Percentiles rank a stretch among this genome's conserved stretches.
These are phyloP conservation scores for Acrocephalus arundinaceus DNA, from an alignment of 2,113 vertebrate genomes.

Conservation along the genomic window DNA sequence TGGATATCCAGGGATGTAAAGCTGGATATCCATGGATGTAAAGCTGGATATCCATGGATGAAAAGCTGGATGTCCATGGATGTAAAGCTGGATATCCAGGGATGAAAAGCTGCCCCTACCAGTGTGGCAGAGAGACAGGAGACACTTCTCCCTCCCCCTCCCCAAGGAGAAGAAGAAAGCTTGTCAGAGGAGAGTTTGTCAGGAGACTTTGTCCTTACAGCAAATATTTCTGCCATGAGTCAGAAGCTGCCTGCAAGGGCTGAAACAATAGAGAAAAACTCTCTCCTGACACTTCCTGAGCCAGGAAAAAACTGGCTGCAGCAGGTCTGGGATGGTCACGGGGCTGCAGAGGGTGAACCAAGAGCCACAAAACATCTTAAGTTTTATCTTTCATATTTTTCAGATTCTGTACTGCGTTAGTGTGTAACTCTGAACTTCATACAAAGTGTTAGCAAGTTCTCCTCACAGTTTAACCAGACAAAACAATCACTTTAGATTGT, in stretches of 20 bases:
- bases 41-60: not conserved
- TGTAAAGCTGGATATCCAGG: too few species aligned
- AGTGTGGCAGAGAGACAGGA: accelerated
- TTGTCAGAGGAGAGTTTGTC: too few species aligned
- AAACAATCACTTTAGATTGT: not conserved
- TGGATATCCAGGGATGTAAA: not conserved
- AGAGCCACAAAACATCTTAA: not conserved
- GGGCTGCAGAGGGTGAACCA: not conserved
- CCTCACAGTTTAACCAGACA: not conserved
- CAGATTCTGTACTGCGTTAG: too few species aligned
- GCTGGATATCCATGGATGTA: not conserved
- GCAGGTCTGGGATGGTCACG: accelerated
- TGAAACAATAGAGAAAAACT: not conserved
- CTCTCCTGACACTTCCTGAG: too few species aligned
- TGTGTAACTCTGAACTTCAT: not conserved
- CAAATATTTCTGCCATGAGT: not conserved
- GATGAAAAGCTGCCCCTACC: not conserved
- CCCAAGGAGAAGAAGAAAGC: not conserved
- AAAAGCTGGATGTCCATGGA: too few species aligned
- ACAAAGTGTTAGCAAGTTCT: not conserved
- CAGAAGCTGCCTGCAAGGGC: not conserved
- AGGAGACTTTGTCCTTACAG: not conserved
- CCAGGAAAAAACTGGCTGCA: too few species aligned
- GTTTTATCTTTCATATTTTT: not conserved
- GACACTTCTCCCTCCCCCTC: not conserved